Evolutionary conservation across 2,797 vertebrate species (phyloP).

Genomic region (Perdix hodgsoniae): DNA sequence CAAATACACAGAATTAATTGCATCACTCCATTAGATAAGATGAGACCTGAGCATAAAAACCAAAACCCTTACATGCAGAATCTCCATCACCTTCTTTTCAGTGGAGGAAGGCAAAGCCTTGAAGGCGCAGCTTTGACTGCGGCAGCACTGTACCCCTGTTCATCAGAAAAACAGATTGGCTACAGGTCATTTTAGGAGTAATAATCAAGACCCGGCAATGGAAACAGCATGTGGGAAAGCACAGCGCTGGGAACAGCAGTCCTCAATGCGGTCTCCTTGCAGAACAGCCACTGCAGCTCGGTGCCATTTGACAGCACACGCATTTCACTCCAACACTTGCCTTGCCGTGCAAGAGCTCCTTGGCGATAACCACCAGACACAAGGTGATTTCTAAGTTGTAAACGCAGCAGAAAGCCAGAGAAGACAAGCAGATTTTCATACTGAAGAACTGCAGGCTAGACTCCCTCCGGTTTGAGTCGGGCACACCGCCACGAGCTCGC

Average conservation of each 20-base stretch:
- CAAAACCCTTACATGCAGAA: not conserved
- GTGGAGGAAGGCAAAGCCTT: conserved; percentile 9
- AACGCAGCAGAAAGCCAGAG: not conserved
- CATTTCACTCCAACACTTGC: not conserved
- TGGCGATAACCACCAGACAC: not conserved
- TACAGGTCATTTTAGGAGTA: conserved; percentile 56
- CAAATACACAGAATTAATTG: not conserved
- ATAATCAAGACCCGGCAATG: conserved; percentile 60
- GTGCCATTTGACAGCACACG: not conserved
- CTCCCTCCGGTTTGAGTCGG: not conserved
- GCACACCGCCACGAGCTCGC: not conserved
- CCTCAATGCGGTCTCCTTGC: not conserved
- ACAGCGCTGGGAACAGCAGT: not conserved
- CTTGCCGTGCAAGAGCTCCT: not conserved
- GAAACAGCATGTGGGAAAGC: conserved; percentile 14
- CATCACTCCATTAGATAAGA: not conserved
- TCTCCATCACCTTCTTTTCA: not conserved
- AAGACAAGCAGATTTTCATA: not conserved
- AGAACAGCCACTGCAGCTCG: not conserved
- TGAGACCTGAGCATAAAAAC: not conserved
- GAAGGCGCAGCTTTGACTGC: not conserved
- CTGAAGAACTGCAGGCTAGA: not conserved
- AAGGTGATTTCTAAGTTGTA: not conserved
- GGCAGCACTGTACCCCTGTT: not conserved
- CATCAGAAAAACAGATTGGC: conserved; percentile 60